Evolutionary conservation across 1,140 invertebrate species (phyloP).

Genomic region (Charaxes varanes): DNA sequence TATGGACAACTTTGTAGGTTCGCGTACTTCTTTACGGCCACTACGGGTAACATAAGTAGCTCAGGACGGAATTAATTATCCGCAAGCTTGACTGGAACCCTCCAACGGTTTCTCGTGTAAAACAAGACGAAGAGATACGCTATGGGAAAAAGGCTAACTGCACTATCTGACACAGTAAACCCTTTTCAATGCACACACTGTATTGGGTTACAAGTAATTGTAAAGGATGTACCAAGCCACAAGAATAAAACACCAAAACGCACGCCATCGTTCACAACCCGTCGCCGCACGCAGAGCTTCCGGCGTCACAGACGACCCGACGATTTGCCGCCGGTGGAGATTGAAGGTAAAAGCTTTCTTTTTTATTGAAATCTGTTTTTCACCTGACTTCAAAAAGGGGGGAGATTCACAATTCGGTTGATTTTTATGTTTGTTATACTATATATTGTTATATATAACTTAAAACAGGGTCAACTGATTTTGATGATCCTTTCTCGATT

Average conservation of each 20-base stretch:
- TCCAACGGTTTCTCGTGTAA: slow-evolving; percentile 63
- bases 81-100: slow-evolving; percentile 37
- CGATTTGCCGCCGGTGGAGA: slow-evolving; percentile 91
- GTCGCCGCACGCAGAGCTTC: slow-evolving; percentile 92
- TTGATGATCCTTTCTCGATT: too few relatives aligned
- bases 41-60: slow-evolving; percentile 59
- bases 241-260: slow-evolving; percentile 89
- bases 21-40: too few relatives aligned
- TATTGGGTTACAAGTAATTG: too few relatives aligned
- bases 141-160: slow-evolving; percentile 58
- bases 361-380: too few relatives aligned
- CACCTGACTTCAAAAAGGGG: too few relatives aligned
- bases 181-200: slow-evolving; percentile 3
- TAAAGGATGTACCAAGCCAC: too few relatives aligned
- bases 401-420: too few relatives aligned
- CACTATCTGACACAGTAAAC: slow-evolving; percentile 17
- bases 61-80: slow-evolving; percentile 63
- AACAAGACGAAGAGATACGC: slow-evolving; percentile 40
- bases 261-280: slow-evolving; percentile 95
- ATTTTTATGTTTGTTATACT: too few relatives aligned
- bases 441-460: too few relatives aligned
- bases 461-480: too few relatives aligned
- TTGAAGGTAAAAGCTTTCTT: slow-evolving; percentile 88
- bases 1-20: too few relatives aligned
- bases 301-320: slow-evolving; percentile 82